A percentile compares a stretch with the other conserved stretches of the same genome.
Evolutionary conservation across 2,797 vertebrate species (phyloP).

Genomic region (Acipenser ruthenus): DNA sequence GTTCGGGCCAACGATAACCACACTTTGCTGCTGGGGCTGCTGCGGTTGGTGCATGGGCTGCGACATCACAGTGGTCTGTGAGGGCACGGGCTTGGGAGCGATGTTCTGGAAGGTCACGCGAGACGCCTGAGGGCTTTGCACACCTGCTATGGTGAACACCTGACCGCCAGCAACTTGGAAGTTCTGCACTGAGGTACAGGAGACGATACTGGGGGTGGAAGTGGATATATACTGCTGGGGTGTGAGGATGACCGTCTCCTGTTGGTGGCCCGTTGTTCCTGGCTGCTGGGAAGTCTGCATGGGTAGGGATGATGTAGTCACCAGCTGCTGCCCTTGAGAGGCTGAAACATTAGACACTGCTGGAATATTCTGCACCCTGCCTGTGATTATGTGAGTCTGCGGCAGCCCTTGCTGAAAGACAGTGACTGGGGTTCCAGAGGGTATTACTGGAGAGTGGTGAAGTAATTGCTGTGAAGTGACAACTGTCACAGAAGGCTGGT

Average conservation of each 20-base stretch:
- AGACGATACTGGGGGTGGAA: conserved; percentile 61
- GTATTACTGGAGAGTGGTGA: conserved; percentile 75
- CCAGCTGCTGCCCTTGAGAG: conserved; percentile 62
- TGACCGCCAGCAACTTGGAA: conserved; percentile 79
- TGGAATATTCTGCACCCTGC: conserved; percentile 81
- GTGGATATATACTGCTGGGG: conserved; percentile 68
- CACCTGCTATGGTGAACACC: conserved; percentile 69
- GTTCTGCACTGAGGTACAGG: conserved; percentile 74
- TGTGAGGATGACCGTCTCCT: conserved; percentile 71
- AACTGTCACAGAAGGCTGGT: conserved; percentile 54
- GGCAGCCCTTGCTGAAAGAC: conserved; percentile 86
- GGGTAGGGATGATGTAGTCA: conserved; percentile 61
- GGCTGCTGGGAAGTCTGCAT: conserved; percentile 65
- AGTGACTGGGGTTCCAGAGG: conserved; percentile 81
- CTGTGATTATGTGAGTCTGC: conserved; percentile 84
- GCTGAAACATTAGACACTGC: conserved; percentile 70
- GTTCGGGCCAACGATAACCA: conserved; percentile 85
- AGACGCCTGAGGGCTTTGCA: conserved; percentile 72
- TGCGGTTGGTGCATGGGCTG: conserved; percentile 55
- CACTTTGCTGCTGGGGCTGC: conserved; percentile 73
- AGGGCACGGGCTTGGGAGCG: conserved; percentile 86
- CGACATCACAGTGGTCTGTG: conserved; percentile 59
- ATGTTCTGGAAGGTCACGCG: conserved; percentile 94
- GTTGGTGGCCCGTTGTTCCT: conserved; percentile 60
- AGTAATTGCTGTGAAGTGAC: conserved; percentile 67